phyloP scores from a whole-genome alignment of 64 coral and sea anemone species.

The Actinia equina region DNA sequence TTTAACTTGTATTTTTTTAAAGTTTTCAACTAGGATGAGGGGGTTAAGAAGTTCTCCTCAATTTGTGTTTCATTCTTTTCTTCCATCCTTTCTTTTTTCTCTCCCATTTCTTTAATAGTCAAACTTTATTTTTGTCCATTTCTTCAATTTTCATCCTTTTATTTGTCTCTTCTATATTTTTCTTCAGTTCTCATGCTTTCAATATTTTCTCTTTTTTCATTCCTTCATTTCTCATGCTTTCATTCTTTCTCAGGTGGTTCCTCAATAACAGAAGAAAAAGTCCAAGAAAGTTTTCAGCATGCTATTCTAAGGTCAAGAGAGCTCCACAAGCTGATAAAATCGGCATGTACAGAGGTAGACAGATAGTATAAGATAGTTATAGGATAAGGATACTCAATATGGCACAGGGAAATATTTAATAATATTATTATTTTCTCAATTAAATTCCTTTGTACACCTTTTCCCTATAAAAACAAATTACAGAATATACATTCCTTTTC shows the following conservation, averaged over 20 bases:
- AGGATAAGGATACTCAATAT: not conserved
- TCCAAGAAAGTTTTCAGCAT: conserved; percentile 71
- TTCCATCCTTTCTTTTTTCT: too few relatives aligned
- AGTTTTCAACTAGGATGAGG: too few relatives aligned
- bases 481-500: not conserved
- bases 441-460: conserved; percentile 4
- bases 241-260: conserved; percentile 52
- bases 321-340: conserved; percentile 62
- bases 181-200: not conserved
- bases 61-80: too few relatives aligned
- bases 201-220: not conserved
- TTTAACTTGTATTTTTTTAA: too few relatives aligned
- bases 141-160: not conserved
- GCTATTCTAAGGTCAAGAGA: conserved; percentile 61
- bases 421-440: not conserved
- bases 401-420: not conserved
- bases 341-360: conserved; percentile 45
- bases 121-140: too few relatives aligned
- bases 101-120: too few relatives aligned
- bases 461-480: not conserved
- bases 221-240: not conserved
- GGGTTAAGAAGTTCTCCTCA: too few relatives aligned
- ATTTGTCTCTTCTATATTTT: not conserved
- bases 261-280: conserved; percentile 55
- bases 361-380: conserved; percentile 5